Percentiles rank a stretch among this genome's conserved stretches.
Conservation (phyloP, 2,113 vertebrate genomes). For the Cyrtonyx montezumae region DNA sequence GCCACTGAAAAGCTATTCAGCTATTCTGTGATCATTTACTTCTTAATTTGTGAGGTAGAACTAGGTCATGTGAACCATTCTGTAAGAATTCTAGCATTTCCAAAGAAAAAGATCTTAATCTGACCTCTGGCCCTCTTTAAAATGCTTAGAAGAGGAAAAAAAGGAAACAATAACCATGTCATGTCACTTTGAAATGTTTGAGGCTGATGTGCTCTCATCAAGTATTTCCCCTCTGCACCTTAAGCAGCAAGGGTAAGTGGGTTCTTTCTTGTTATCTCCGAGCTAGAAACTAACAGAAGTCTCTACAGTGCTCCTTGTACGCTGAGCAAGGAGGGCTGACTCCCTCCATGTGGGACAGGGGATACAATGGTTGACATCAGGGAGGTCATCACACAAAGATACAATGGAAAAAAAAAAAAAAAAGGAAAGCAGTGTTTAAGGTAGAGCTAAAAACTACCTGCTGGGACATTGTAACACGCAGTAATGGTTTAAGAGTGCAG, state of each 20-base stretch:
- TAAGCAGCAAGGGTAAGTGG: not conserved
- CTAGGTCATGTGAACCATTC: not conserved
- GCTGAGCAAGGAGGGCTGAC: not conserved
- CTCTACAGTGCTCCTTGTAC: not conserved
- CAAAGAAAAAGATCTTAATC: not conserved
- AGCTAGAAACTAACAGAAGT: not conserved
- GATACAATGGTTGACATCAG: not conserved
- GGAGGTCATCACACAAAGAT: not conserved
- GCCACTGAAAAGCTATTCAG: conserved; percentile 34
- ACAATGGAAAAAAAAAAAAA: not conserved
- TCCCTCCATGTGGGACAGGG: not conserved
- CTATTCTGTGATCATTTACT: conserved; percentile 8
- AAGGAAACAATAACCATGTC: not conserved
- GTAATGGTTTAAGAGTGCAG: not conserved
- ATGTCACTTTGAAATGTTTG: conserved; percentile 10
- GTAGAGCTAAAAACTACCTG: not conserved
- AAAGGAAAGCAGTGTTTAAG: not conserved
- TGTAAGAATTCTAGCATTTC: not conserved
- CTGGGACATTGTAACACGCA: not conserved
- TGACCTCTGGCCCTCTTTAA: not conserved
- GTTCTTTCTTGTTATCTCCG: not conserved
- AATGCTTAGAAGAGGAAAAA: conserved; percentile 4
- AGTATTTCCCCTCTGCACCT: not conserved
- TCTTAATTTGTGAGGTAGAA: conserved; percentile 6
- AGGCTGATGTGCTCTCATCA: not conserved